phyloP scores from a whole-genome alignment of 1,140 invertebrate genomes.

The Plectrocnemia conspersa region DNA sequence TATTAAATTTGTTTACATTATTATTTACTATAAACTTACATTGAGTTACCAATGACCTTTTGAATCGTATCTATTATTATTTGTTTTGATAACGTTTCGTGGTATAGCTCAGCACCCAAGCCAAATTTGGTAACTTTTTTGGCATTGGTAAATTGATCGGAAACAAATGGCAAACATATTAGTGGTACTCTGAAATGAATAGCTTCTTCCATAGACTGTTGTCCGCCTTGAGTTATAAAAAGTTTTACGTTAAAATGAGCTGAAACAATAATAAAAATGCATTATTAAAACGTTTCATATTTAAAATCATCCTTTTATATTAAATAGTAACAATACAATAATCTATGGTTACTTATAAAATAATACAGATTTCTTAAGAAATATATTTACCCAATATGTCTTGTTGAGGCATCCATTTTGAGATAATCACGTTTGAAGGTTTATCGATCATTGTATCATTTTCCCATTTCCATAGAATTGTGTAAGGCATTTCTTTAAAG shows the following conservation, averaged over 20 bases:
- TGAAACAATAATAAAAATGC: conserved; percentile 38
- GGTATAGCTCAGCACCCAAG: conserved; percentile 37
- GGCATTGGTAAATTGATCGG: conserved; percentile 39
- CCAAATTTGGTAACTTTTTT: conserved; percentile 35
- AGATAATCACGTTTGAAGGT: conserved; percentile 49
- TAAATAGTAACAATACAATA: no score
- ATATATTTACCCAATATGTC: conserved; percentile 32
- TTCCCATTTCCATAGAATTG: conserved; percentile 61
- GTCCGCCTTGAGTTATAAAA: conserved; percentile 58
- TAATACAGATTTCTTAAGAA: no score
- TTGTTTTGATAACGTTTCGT: conserved; percentile 36
- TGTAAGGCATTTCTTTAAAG: conserved; percentile 50
- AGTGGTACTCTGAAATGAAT: conserved; percentile 52
- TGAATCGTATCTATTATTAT: conserved; percentile 35
- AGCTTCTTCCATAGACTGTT: conserved; percentile 53
- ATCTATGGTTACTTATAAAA: no score
- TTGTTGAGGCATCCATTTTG: conserved; percentile 45
- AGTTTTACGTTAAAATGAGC: conserved; percentile 50
- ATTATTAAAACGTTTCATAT: no score
- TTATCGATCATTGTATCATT: conserved; percentile 39
- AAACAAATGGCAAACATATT: conserved; percentile 41
- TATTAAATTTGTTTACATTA: no score
- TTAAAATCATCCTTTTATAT: no score
- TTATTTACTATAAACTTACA: conserved; percentile 20
- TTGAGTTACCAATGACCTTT: conserved; percentile 29